Conservation (phyloP, 2,888 invertebrate genomes). For the Drosophila paramelanica region DNA sequence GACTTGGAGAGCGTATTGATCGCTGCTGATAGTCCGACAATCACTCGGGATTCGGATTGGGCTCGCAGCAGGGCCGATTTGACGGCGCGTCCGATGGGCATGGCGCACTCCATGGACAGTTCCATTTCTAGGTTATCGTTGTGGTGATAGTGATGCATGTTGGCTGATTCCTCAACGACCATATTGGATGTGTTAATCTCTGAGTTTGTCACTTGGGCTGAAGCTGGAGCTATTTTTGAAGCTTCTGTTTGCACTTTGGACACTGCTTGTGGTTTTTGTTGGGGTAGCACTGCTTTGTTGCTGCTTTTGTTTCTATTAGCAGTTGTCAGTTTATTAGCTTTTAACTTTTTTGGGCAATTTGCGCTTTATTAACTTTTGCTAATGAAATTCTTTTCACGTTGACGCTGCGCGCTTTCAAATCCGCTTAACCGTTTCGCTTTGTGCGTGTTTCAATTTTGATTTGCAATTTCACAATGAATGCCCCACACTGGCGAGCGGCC, state of each 20-base stretch:
- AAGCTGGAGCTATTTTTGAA: constrained; percentile 51
- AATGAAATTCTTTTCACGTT: constrained; percentile 82
- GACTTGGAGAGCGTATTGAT: constrained; percentile 83
- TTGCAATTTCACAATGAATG: constrained; percentile 85
- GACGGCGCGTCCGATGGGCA: constrained; percentile 83
- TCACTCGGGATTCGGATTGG: constrained; percentile 83
- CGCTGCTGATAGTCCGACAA: constrained; percentile 84
- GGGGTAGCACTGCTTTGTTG: constrained; percentile 53
- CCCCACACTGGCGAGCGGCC: constrained; percentile 34
- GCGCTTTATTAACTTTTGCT: constrained; percentile 74
- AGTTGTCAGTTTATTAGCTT: constrained; percentile 28
- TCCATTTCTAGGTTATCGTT: constrained; percentile 56
- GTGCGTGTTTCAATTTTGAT: constrained; percentile 84
- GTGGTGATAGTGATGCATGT: constrained; percentile 62
- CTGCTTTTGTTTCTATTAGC: constrained; percentile 22
- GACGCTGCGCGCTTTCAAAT: constrained; percentile 51
- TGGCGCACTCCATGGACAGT: constrained; percentile 63
- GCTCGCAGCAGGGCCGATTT: constrained; percentile 83
- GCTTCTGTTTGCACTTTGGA: constrained; percentile 58
- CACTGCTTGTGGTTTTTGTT: constrained; percentile 32
- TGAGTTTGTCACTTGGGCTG: constrained; percentile 46
- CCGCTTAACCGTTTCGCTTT: constrained; percentile 57
- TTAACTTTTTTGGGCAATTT: constrained; percentile 31
- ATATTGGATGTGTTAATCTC: constrained; percentile 68
- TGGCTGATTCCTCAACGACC: constrained; percentile 79